phyloP scores from a whole-genome alignment of 2,113 vertebrate genomes.

The Pedetes capensis region DNA sequence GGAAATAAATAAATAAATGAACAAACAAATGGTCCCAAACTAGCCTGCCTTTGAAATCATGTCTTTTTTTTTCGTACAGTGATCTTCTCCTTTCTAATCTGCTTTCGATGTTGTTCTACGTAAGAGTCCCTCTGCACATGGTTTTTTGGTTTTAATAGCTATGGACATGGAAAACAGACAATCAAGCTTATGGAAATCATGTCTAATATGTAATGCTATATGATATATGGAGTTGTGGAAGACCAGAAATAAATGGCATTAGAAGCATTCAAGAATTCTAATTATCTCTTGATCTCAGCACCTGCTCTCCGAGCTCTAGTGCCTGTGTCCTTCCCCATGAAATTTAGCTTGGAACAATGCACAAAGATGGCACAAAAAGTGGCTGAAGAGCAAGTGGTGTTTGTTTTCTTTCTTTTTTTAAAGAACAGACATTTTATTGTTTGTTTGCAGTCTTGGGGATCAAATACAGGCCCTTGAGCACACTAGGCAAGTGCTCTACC shows the following conservation, averaged over 20 bases:
- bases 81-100: neutral
- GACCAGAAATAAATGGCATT: neutral
- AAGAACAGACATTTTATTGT: neutral
- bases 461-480: neutral
- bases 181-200: constrained; percentile 29
- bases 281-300: neutral
- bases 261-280: neutral
- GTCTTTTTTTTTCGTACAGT: neutral
- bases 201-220: neutral
- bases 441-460: neutral
- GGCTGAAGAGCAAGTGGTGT: neutral
- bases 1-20: too few relatives aligned
- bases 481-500: neutral
- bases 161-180: constrained; percentile 8
- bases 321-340: neutral
- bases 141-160: constrained; percentile 33
- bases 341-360: neutral
- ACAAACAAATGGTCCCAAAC: neutral
- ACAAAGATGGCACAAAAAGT: neutral
- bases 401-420: neutral
- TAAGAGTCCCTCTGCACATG: neutral
- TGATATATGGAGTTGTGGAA: neutral
- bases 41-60: constrained; percentile 8
- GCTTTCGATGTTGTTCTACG: neutral
- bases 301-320: neutral